Evolutionary conservation across 1,140 invertebrate genomes (phyloP), one percentile per base, ranked within the genome.

Genomic region (Drosophila athabasca): DNA sequence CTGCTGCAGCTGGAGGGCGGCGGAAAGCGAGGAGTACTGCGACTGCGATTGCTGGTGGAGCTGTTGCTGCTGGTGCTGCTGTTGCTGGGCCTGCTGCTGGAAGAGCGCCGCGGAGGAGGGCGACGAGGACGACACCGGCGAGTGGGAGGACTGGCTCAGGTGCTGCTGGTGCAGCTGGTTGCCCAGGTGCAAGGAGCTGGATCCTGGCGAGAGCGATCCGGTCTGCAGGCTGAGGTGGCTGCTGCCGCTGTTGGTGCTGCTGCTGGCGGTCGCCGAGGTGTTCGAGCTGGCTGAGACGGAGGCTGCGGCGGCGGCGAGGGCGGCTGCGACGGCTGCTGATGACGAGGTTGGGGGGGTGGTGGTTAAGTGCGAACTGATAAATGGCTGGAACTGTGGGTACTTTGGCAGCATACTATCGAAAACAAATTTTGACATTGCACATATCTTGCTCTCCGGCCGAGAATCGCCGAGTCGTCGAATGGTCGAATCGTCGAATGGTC

Each of bases 381-480:
- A 93, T 95, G 95, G 93, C 94, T 95, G 91, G 95, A 96, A 93
- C 95, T 95, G 91, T 95, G 92, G 96, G 95, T 98, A 98, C 94
- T 98, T 98, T 83, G 97, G 97, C 93, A 98, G 95, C 96, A 98
- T 97, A 94, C 96, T 97, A 96, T 98, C 97, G 94, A 98, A 97
- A 95, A 97, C 96, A 94, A 97, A 97, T 95, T 98, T 98, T 95
- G 96, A 97, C 97, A 98, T 97, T 94, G 94, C 95, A 93, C 93
- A 93, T 93, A 91, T 66, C 79, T 79, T 57, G 64, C 76, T 74
- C 75, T 77, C 77, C 80, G 68, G 77, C 82, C 77, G 81, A 80
- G 81, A 71, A 84, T 62, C 71, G 64, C 65, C 75, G 69, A 79
- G 64, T 70, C 35, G 35, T 39, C 35, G 35, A 39, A 39, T 69